A percentile compares a stretch with the other conserved stretches of the same genome.
These are phyloP conservation scores for Rhegmatorhina hoffmannsi DNA, from an alignment of 2,113 vertebrate genomes.

Conservation along the genomic window DNA sequence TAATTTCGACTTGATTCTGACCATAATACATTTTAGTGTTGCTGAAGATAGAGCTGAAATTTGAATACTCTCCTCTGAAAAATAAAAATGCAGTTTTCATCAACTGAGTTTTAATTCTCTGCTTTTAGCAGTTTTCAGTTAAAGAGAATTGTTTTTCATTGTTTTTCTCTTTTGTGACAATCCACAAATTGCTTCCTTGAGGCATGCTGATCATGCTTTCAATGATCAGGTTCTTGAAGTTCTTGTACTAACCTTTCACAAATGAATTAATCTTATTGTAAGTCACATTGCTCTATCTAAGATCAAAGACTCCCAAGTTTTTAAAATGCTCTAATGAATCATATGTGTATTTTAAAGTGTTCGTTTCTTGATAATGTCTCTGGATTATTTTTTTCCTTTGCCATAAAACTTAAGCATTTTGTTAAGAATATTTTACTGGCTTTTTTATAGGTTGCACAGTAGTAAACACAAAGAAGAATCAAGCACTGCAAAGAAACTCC, in stretches of 20 bases:
- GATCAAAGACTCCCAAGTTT: not conserved
- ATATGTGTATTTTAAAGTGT: not conserved
- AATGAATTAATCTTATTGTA: not conserved
- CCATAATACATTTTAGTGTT: not conserved
- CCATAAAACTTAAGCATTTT: not conserved
- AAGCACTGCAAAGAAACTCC: not conserved
- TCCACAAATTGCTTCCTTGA: not conserved
- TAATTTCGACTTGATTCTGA: not conserved
- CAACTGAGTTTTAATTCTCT: not conserved
- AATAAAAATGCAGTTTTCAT: not conserved
- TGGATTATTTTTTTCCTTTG: not conserved
- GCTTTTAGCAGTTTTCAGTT: not conserved
- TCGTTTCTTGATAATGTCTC: not conserved
- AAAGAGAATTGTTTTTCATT: not conserved
- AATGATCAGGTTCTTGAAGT: not conserved
- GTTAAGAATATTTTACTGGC: not conserved
- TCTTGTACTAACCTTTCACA: not conserved
- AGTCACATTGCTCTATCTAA: not conserved
- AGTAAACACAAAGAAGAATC: not conserved
- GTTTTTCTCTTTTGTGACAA: not conserved
- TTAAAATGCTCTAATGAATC: not conserved
- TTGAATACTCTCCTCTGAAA: not conserved
- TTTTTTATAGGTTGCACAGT: not conserved
- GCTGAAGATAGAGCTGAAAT: not conserved
- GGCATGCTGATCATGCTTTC: not conserved